These are phyloP conservation scores for Pholis gunnellus DNA, from an alignment of 2,113 vertebrate genomes.

Conservation along the genomic window DNA sequence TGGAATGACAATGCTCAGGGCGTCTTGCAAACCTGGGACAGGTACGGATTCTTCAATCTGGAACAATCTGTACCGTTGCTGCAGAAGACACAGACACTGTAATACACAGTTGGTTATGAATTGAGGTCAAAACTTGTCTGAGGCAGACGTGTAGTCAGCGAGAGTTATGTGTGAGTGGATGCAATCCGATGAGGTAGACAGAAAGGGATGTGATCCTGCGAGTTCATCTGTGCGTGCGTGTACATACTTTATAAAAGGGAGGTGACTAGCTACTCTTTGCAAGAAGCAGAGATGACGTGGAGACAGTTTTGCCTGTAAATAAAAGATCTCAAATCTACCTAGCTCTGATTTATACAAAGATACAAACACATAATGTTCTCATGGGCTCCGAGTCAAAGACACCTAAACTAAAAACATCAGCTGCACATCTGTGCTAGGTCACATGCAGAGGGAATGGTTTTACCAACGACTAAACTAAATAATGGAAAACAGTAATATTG, in stretches of 20 bases:
- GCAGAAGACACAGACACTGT: slow-evolving; percentile 44
- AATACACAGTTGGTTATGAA: slow-evolving; percentile 63
- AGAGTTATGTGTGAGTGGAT: slow-evolving; percentile 70
- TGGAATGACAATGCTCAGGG: slow-evolving; percentile 73
- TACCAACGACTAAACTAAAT: not conserved
- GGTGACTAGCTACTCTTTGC: slow-evolving; percentile 35
- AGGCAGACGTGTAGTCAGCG: slow-evolving; percentile 59
- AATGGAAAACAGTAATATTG: not conserved
- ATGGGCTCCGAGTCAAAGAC: slow-evolving; percentile 3
- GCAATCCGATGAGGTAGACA: slow-evolving; percentile 67
- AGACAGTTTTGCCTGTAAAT: slow-evolving; percentile 45
- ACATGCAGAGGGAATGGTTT: not conserved
- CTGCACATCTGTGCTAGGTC: not conserved
- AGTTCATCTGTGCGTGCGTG: slow-evolving; percentile 1
- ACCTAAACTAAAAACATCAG: not conserved
- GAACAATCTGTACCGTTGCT: slow-evolving; percentile 63
- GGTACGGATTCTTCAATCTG: slow-evolving; percentile 44
- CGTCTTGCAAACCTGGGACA: slow-evolving; percentile 35
- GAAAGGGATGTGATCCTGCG: slow-evolving; percentile 33
- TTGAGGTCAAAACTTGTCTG: slow-evolving; percentile 74
- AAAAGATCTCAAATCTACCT: slow-evolving; percentile 11
- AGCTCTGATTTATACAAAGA: slow-evolving; percentile 28
- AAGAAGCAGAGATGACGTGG: slow-evolving; percentile 33
- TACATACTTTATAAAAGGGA: slow-evolving; percentile 43
- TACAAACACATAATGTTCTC: slow-evolving; percentile 11